Evolutionary conservation across 2,888 invertebrate species (phyloP).

Genomic region (Lochmaea capreae): DNA sequence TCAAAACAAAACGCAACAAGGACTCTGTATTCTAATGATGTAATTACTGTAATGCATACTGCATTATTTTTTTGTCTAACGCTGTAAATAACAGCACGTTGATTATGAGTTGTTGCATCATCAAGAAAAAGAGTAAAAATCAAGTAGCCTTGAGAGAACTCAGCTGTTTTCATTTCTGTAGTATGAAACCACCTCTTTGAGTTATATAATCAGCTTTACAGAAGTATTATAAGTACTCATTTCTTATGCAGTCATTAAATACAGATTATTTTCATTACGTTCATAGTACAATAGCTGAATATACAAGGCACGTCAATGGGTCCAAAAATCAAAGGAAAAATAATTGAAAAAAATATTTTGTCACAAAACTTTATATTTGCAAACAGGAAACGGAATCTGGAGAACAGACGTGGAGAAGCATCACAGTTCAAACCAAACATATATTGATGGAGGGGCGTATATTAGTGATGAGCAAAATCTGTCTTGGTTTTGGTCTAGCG

Average conservation of each 20-base stretch:
- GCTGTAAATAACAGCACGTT: conserved; percentile 29
- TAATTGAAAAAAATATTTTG: too few relatives aligned
- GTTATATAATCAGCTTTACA: conserved; percentile 28
- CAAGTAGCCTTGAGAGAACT: conserved; percentile 33
- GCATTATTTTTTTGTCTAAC: conserved; percentile 29
- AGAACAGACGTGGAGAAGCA: too few relatives aligned
- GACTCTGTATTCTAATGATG: conserved; percentile 28
- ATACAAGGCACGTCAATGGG: background rate
- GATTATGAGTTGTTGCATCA: conserved; percentile 35
- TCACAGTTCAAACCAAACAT: too few relatives aligned
- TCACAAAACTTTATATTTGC: too few relatives aligned
- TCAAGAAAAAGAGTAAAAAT: conserved; percentile 33
- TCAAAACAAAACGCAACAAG: conserved; percentile 16
- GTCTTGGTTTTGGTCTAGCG: too few relatives aligned
- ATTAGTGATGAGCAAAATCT: too few relatives aligned
- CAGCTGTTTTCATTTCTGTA: conserved; percentile 29
- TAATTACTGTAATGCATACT: conserved; percentile 31
- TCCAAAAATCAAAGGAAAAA: background rate
- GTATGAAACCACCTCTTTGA: conserved; percentile 23
- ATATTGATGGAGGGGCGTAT: too few relatives aligned
- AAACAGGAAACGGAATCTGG: too few relatives aligned
- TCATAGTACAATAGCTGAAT: background rate
- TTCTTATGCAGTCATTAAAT: conserved; percentile 17
- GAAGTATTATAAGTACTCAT: conserved; percentile 9
- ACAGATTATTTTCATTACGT: conserved; percentile 7